Percentiles rank a stretch among this genome's conserved stretches.
phyloP scores from a whole-genome alignment of 2,113 vertebrate species.

The Candoia aspera region DNA sequence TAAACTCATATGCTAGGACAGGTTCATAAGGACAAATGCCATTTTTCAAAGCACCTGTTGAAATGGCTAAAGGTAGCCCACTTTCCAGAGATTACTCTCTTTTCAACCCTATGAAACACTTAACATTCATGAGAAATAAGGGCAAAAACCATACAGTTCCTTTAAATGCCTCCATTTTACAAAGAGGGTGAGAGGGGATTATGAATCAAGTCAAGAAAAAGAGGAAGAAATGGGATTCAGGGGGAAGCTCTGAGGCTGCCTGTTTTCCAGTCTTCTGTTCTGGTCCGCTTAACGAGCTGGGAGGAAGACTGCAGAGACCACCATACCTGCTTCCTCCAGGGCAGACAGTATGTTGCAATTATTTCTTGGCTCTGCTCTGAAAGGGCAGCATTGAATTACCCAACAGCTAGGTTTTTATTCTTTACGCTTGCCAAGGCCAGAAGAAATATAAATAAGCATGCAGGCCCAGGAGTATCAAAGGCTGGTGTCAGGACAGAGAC shows the following conservation, averaged over 20 bases:
- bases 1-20: background rate
- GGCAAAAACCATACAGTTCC: background rate
- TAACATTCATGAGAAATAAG: background rate
- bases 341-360: background rate
- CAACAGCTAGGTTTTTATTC: conserved; percentile 3
- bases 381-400: background rate
- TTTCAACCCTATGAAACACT: background rate
- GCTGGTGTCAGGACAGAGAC: background rate
- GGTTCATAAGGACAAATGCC: background rate
- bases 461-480: background rate
- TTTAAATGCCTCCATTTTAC: background rate
- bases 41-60: background rate
- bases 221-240: background rate
- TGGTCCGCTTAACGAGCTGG: background rate
- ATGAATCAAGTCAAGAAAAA: background rate
- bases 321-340: background rate
- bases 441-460: background rate
- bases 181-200: background rate
- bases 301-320: background rate
- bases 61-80: background rate
- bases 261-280: background rate
- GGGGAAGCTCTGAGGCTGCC: background rate
- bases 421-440: conserved; percentile 16
- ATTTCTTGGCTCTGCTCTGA: background rate
- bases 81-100: background rate